Conservation (phyloP, 1,140 invertebrate genomes). For the Pseudobourletiella spinata region DNA sequence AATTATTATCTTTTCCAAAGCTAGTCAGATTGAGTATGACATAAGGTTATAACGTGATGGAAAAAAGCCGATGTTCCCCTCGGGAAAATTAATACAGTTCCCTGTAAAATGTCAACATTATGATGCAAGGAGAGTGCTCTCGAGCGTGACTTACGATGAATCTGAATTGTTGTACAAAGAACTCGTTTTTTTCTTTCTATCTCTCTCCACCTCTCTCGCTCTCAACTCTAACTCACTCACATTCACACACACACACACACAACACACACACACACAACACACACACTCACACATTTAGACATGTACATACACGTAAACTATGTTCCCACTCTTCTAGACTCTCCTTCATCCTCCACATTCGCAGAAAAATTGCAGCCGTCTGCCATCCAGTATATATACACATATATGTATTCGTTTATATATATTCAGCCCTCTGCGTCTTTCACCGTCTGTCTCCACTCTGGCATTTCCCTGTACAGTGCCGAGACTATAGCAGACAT, state of each 20-base stretch:
- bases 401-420: too few relatives aligned
- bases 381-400: too few relatives aligned
- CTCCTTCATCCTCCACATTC: conserved; percentile 1
- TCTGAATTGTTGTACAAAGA: conserved; percentile 27
- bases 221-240: conserved; percentile 4
- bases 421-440: too few relatives aligned
- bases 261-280: too few relatives aligned
- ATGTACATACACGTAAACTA: too few relatives aligned
- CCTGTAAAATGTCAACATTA: conserved; percentile 37
- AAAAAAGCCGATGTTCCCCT: conserved; percentile 35
- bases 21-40: conserved; percentile 21
- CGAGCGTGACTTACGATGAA: conserved; percentile 33
- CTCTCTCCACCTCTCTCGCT: neutral
- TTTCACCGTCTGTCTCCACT: conserved; percentile 1
- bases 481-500: too few relatives aligned
- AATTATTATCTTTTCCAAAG: conserved; percentile 24
- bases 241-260: too few relatives aligned
- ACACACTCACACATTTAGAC: too few relatives aligned
- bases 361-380: conserved; percentile 19
- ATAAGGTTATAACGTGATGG: conserved; percentile 31
- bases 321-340: neutral
- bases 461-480: neutral
- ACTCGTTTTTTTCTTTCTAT: neutral
- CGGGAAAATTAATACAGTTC: conserved; percentile 35
- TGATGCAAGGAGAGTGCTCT: conserved; percentile 32